Percentiles rank a stretch among this genome's conserved stretches.
Conservation (phyloP, 2,888 invertebrate genomes). For the Scaptomyza flava region DNA sequence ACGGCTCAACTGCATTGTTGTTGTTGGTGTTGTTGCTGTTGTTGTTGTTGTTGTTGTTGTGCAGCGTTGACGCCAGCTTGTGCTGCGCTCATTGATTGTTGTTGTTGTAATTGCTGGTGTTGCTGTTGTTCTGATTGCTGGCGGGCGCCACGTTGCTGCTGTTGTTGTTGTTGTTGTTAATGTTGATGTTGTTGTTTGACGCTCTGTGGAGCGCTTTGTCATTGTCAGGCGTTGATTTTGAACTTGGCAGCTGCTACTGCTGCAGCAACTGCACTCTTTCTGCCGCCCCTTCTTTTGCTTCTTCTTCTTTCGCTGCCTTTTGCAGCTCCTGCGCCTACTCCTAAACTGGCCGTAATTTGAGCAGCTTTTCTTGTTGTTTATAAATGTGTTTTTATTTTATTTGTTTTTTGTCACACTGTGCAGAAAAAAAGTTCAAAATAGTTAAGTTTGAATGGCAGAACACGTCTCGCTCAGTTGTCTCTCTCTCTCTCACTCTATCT, state of each 20-base stretch:
- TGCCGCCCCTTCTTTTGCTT: conserved; percentile 3
- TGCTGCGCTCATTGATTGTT: conserved; percentile 53
- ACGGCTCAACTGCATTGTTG: conserved; percentile 41
- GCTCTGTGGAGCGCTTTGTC: conserved; percentile 62
- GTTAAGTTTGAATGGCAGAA: conserved; percentile 54
- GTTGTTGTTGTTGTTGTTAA: conserved; percentile 42
- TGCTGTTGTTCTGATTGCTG: conserved; percentile 10
- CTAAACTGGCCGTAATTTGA: conserved; percentile 23
- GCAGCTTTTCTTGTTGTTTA: conserved; percentile 16
- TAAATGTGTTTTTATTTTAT: neutral
- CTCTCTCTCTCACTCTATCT: neutral
- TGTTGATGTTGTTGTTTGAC: conserved; percentile 47
- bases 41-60: conserved; percentile 16
- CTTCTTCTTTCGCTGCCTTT: neutral
- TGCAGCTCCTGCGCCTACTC: neutral
- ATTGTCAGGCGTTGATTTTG: conserved; percentile 78
- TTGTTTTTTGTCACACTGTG: conserved; percentile 43
- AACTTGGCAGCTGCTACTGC: conserved; percentile 59
- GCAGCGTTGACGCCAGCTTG: conserved; percentile 43
- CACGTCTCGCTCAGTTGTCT: conserved; percentile 20
- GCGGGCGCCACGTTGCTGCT: conserved; percentile 20
- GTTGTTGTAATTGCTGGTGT: conserved; percentile 24
- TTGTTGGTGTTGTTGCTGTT: conserved; percentile 14
- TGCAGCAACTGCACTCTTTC: conserved; percentile 2
- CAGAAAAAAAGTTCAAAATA: conserved; percentile 48